A percentile compares a stretch with the other conserved stretches of the same genome.
These are phyloP conservation scores for Catostomus latipinnis DNA, from an alignment of 2,797 vertebrate species.

Conservation along the genomic window DNA sequence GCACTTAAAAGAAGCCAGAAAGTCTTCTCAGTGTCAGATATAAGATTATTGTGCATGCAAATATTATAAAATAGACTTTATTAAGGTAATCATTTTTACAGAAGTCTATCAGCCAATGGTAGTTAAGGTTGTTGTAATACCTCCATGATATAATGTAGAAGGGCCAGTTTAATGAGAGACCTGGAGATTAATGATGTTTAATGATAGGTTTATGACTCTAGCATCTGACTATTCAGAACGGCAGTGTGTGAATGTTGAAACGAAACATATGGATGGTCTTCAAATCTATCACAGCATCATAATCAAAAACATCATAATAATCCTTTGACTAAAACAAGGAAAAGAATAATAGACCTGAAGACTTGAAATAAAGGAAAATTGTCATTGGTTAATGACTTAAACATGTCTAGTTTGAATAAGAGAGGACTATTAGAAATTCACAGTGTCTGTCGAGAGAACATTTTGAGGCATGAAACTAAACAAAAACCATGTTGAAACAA, in stretches of 20 bases:
- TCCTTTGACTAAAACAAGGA: constrained; percentile 55
- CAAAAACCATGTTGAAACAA: background rate
- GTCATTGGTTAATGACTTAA: constrained; percentile 57
- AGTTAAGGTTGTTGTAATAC: constrained; percentile 75
- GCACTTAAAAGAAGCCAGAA: constrained; percentile 71
- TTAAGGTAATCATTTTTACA: constrained; percentile 80
- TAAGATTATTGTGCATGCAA: constrained; percentile 78
- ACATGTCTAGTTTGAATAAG: constrained; percentile 54
- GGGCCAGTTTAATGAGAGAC: constrained; percentile 70
- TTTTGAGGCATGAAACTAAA: too few species aligned
- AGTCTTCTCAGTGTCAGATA: constrained; percentile 72
- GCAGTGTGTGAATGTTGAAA: constrained; percentile 64
- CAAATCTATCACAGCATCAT: constrained; percentile 65
- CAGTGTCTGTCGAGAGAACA: constrained; percentile 1
- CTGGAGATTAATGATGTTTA: constrained; percentile 74
- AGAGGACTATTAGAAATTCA: constrained; percentile 39
- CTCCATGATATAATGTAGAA: constrained; percentile 68
- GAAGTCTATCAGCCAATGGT: constrained; percentile 72
- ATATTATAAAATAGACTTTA: constrained; percentile 78
- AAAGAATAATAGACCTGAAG: constrained; percentile 52
- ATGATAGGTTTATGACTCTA: constrained; percentile 81
- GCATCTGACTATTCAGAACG: constrained; percentile 68
- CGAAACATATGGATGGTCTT: constrained; percentile 70
- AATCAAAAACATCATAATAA: constrained; percentile 64
- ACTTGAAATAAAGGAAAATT: constrained; percentile 58